Evolutionary conservation across 2,113 vertebrate species (phyloP), one percentile per base, ranked within the genome.

Genomic region (Aegithalos caudatus): DNA sequence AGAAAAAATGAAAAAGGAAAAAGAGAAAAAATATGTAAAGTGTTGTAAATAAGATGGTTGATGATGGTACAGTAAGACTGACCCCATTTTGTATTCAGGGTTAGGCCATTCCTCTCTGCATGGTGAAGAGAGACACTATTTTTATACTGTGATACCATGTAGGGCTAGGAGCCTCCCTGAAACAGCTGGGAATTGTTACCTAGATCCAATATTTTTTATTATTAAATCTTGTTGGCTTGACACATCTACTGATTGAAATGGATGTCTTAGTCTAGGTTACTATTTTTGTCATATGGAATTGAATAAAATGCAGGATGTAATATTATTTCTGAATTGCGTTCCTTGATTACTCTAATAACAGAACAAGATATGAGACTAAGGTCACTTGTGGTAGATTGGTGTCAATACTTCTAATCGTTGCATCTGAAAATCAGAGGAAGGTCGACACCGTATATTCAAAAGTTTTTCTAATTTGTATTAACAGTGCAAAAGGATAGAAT

Each of bases 281-380:
- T 98, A 98, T 98, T 98, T 98, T 98, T 98, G 97, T 98, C 97
- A 98, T 91, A 98, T 97, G 98, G 97, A 98, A 98, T 97, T 97
- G 98, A 98, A 98, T 98, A 98, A 98, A 98, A 98, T 98, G 97
- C 98, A 97, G 98, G 98, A 98, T 98, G 98, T 98, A 92, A 96
- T 97, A 97, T 97, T 90, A 97, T 96, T 97, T 98, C 96, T 96
- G 97, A 96, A 97, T 95, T 78, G 95, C 45, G 94, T 97, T 94
- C 97, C 94, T 98, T 98, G 97, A 91, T 98, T 98, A 93, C 97
- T 97, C 89, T 74, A 53, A 89, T 72, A 94, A 71, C 65, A 81
- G 82, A 67, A 81, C 85, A 92, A 93, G 56, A n/a, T 85, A 40
- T 10, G 66, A 88, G 90, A 91, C 44, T 51, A 42, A 69, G 94